These are phyloP conservation scores for Hyles euphorbiae DNA, from an alignment of 1,140 invertebrate genomes.

Conservation along the genomic window DNA sequence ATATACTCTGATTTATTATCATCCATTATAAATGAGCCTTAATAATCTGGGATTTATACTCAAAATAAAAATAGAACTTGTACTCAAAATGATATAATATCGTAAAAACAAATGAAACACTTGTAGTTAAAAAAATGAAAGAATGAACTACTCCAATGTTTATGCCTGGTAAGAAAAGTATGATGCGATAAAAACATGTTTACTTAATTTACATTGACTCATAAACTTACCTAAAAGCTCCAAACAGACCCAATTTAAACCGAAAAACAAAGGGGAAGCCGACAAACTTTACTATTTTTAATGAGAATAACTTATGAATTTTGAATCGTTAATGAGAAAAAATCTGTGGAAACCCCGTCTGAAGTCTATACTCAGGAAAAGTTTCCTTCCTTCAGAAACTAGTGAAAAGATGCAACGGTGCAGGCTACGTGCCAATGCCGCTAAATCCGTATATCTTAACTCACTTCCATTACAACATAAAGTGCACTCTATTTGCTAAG, in stretches of 20 bases:
- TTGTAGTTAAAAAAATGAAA: no score
- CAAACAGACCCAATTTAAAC: constrained; percentile 8
- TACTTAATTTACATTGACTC: no score
- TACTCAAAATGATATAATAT: no score
- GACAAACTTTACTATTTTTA: constrained; percentile 9
- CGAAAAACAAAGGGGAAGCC: constrained; percentile 6
- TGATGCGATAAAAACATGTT: no score
- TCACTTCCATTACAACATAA: neutral
- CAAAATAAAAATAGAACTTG: no score
- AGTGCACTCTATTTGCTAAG: neutral
- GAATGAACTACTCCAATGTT: no score
- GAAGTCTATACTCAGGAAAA: constrained; percentile 25
- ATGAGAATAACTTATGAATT: constrained; percentile 24
- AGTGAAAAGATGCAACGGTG: constrained; percentile 36
- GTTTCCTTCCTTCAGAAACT: constrained; percentile 25
- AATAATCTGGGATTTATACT: no score
- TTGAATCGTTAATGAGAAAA: constrained; percentile 32
- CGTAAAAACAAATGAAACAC: no score
- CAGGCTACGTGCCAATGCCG: constrained; percentile 10
- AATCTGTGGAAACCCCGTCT: constrained; percentile 18
- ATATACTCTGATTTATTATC: no score
- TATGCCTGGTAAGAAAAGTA: no score
- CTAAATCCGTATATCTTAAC: no score
- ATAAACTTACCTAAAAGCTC: constrained; percentile 1
- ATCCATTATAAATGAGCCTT: no score